Evolutionary conservation across 2,888 invertebrate species (phyloP).

Genomic region (Andrena minutula): DNA sequence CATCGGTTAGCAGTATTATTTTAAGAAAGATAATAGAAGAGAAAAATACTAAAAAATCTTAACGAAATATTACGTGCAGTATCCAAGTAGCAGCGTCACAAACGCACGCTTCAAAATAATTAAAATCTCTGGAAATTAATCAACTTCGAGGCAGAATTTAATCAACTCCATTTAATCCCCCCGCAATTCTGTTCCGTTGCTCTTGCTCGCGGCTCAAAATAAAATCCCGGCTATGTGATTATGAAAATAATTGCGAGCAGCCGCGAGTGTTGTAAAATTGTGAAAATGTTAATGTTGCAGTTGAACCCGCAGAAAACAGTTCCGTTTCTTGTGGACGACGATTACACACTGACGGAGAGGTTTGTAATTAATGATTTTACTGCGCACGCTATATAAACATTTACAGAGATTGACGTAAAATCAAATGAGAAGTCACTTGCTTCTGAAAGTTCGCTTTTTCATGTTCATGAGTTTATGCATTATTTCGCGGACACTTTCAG

Average conservation of each 20-base stretch:
- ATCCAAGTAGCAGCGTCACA: neutral
- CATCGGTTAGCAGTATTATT: too few relatives aligned
- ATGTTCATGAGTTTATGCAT: neutral
- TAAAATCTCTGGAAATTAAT: slow-evolving; percentile 12
- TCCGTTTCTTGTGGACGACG: slow-evolving; percentile 80
- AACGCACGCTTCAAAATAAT: neutral
- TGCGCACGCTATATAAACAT: neutral
- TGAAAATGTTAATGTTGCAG: slow-evolving; percentile 63
- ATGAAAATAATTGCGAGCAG: neutral
- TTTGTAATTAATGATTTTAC: slow-evolving; percentile 54
- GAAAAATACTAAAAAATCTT: neutral
- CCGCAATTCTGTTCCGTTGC: neutral
- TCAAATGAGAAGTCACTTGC: neutral
- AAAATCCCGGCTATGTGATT: neutral
- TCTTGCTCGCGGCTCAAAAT: neutral
- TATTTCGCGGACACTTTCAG: slow-evolving; percentile 69
- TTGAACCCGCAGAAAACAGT: slow-evolving; percentile 79
- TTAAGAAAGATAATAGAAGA: neutral
- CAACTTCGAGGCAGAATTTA: neutral
- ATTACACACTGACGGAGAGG: slow-evolving; percentile 80
- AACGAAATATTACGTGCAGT: neutral
- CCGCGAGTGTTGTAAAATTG: neutral
- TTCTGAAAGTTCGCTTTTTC: too few relatives aligned
- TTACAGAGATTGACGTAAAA: neutral
- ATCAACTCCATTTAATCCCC: slow-evolving; percentile 4